Evolutionary conservation across 2,888 invertebrate genomes (phyloP), one percentile per base, ranked within the genome.

Genomic region (Eucera pruinosa): DNA sequence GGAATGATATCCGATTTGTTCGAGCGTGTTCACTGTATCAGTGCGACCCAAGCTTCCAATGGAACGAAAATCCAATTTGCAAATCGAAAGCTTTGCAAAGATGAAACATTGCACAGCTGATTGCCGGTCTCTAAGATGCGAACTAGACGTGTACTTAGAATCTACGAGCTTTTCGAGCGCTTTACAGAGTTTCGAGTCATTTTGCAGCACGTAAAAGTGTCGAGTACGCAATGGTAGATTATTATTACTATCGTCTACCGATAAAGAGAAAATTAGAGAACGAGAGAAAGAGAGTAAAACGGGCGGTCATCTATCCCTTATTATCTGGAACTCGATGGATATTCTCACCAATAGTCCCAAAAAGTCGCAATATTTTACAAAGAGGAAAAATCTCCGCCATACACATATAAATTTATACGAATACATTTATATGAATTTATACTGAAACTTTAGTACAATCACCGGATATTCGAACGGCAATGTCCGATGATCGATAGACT

Each of bases 141-240:
- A 48, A 39, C 18, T 74, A 23, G 41, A 43, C n/a, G n/a, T 33
- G 33, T n/a, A 50, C 30, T 55, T 70, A 75, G 76, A 25, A 39
- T 64, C 47, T 58, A 58, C 70, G 68, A 82, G 79, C 76, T 81
- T 84, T 85, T 64, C 72, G 80, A 86, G 43, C 70, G 83, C 77
- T 86, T 85, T 86, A 78, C 80, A 80, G 27, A 75, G 66, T 83
- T 78, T 80, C 67, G 67, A 81, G 57, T 84, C 69, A 13, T 11
- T 86, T 82, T 84, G 78, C 71, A 80, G 70, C 61, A 36, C 82
- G 55, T 30, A n/a, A n/a, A n/a, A n/a, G n/a, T 50, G n/a, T 18
- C 68, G 52, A 54, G 64, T n/a, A n/a, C n/a, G n/a, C n/a, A n/a
- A n/a, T 50, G 66, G 33, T 33, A 54, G 50, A 62, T 41, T 65